Base-by-base conservation (phyloP, 2,888 invertebrate genomes). In the Macropis europaea region DNA sequence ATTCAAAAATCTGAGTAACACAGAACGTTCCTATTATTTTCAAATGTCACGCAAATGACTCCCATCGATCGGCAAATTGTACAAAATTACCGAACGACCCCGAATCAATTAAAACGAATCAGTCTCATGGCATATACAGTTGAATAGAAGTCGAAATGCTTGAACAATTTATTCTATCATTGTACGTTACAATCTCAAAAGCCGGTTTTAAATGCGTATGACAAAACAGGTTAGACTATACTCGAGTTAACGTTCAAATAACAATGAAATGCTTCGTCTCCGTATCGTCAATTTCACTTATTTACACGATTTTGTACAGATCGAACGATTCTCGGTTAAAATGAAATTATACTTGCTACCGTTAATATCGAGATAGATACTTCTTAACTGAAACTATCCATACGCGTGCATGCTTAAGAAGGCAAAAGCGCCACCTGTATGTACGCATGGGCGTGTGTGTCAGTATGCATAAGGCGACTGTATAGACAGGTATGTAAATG, bases 131-230 rank as follows among this genome's bases (percentile, higher is more conserved):
- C 9, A 13, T 3, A n/a, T 19, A 1, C 30, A 54, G 9, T 19
- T 38, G 7, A 13, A 24, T 45, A 47, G 9, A 30, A 47, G 13
- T 13, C 11, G 6, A 2, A 32, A 13, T 26, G 9, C 19, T 26
- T 7, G 13, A 1, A 15, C 7, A 19, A 50, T 42, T 24, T 13
- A 28, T 13, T 32, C n/a, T 17, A 7, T 13, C 9, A 9, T 19
- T 24, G 3, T 6, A 15, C 9, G 17, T 34, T 17, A 17, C 7
- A 32, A 59, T 15, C n/a, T 9, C 6, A 38, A 43, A 59, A 59
- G 34, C 69, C 69, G 69, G 69, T 26, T 52, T 32, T n/a, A n/a
- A 26, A 38, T 45, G 9, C n/a, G 19, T 45, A n/a, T 52, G 32
- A 50, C 22, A 28, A 9, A 52, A 17, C 26, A 69, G 69, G 69